Base-by-base conservation (phyloP, 2,797 vertebrate genomes). In the Euphonia xanthogaster region DNA sequence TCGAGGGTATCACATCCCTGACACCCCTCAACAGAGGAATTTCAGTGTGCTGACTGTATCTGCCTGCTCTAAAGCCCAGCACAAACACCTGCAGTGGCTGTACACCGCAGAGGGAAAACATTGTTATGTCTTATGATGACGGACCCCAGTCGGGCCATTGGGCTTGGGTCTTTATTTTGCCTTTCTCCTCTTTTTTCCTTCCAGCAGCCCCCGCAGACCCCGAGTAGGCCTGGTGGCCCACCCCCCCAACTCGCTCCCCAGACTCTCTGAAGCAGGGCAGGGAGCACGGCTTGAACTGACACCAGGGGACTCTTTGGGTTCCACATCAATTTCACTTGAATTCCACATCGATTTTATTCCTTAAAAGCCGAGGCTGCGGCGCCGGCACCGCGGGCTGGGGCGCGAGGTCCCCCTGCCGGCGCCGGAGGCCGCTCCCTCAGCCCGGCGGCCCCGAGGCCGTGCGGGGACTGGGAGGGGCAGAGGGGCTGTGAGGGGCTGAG, bases 211-310 rank as follows among this genome's bases (percentile, higher is more conserved):
- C 7, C 5, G 3, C 31, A 31, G 31, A 55, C 7, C 23, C 27
- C 4, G 1, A 33, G 33, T 5, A 31, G 30, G 33, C 16, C 58
- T 3, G 13, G 10, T 9, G 3, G 16, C 16, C 63, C 4, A 2
- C 16, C 10, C 7, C 7, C 7, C 7, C 27, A 11, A 27, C 28
- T 50, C 9, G 1, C 2, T 7, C 54, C 27, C 1, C 14, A 15
- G 23, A 21, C 54, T 12, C 28, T 4, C 39, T 7, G 27, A 22
- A 54, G 31, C 25, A 4, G 20, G 60, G 28, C 30, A 4, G 15
- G 40, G 6, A 12, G 39, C 61, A 2, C 12, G 45, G 45, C 18
- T 53, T 13, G 39, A 39, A 13, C 16, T 28, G 37, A 57, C 48
- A 37, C 19, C 14, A 24, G 4, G 17, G 12, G 27, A 39, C 50